phyloP scores from a whole-genome alignment of 2,113 vertebrate genomes.

The Narcine bancroftii region DNA sequence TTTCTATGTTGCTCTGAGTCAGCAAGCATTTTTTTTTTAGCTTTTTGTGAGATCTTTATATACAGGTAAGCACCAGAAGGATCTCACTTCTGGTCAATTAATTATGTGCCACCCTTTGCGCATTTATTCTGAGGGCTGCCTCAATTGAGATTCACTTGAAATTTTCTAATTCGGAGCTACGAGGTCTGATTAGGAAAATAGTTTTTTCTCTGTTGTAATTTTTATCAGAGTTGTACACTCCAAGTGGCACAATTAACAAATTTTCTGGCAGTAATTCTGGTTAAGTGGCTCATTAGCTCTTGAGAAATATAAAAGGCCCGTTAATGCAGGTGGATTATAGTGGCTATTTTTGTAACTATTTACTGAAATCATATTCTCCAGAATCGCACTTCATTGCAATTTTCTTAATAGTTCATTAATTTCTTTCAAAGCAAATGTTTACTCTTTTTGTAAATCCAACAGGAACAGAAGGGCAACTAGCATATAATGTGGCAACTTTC shows the following conservation, averaged over 20 bases:
- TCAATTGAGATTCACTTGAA: neutral
- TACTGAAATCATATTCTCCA: constrained; percentile 17
- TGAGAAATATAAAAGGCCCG: constrained; percentile 32
- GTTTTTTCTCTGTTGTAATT: neutral
- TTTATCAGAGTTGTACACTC: constrained; percentile 3
- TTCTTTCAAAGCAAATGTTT: neutral
- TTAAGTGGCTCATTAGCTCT: constrained; percentile 20
- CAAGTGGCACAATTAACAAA: constrained; percentile 4
- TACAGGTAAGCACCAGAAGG: too few species aligned
- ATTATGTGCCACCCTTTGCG: neutral
- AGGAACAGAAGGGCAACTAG: neutral
- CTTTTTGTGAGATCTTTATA: neutral
- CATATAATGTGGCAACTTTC: neutral
- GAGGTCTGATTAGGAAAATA: neutral
- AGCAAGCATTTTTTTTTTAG: neutral
- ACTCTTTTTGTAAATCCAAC: neutral
- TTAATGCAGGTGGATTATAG: constrained; percentile 6
- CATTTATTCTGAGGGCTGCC: neutral
- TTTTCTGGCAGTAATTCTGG: constrained; percentile 11
- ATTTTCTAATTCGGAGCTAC: neutral
- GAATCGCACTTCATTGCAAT: neutral
- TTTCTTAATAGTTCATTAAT: constrained; percentile 20
- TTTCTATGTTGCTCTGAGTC: neutral
- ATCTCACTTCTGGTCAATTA: constrained; percentile 3
- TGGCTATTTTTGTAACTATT: neutral